A percentile compares a stretch with the other conserved stretches of the same genome.
Conservation (phyloP, 2,797 vertebrate species). For the Enteromius trimaculatus region DNA sequence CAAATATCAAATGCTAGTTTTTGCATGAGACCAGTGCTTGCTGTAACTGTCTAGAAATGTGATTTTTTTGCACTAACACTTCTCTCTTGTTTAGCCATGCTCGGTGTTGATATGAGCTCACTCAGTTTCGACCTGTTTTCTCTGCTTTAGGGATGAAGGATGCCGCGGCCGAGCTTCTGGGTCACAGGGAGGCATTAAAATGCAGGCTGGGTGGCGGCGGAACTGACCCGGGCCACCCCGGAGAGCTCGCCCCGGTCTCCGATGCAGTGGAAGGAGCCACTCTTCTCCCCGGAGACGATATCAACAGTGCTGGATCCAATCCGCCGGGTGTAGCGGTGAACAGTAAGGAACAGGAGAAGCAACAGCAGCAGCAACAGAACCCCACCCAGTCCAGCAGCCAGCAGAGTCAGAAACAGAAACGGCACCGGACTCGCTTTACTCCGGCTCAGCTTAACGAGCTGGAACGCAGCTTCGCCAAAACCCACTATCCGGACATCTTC, state of each 20-base stretch:
- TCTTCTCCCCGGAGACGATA: slow-evolving; percentile 91
- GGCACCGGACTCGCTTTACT: slow-evolving; percentile 97
- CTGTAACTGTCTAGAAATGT: neutral
- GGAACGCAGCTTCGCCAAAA: slow-evolving; percentile 98
- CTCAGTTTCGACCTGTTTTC: slow-evolving; percentile 25
- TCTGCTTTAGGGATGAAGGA: slow-evolving; percentile 92
- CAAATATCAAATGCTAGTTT: neutral
- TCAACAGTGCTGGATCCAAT: slow-evolving; percentile 89
- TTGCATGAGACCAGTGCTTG: neutral
- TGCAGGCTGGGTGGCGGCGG: slow-evolving; percentile 86
- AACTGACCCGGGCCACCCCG: slow-evolving; percentile 88
- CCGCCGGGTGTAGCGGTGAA: slow-evolving; percentile 86
- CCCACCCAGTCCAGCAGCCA: slow-evolving; percentile 82
- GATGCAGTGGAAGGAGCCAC: slow-evolving; percentile 93
- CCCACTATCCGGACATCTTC: slow-evolving; percentile 98
- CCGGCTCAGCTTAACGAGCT: slow-evolving; percentile 97
- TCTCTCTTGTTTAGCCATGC: slow-evolving; percentile 13
- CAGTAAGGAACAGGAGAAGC: slow-evolving; percentile 92
- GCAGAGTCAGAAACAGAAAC: slow-evolving; percentile 94
- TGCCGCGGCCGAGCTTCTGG: slow-evolving; percentile 89
- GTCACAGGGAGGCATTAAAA: slow-evolving; percentile 95
- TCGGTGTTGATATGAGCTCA: slow-evolving; percentile 26
- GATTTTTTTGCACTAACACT: slow-evolving; percentile 15
- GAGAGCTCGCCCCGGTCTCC: slow-evolving; percentile 89
- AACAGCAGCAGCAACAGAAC: slow-evolving; percentile 81